Evolutionary conservation across 2,888 invertebrate species (phyloP).

Genomic region (Pseudolycoriella hygida): DNA sequence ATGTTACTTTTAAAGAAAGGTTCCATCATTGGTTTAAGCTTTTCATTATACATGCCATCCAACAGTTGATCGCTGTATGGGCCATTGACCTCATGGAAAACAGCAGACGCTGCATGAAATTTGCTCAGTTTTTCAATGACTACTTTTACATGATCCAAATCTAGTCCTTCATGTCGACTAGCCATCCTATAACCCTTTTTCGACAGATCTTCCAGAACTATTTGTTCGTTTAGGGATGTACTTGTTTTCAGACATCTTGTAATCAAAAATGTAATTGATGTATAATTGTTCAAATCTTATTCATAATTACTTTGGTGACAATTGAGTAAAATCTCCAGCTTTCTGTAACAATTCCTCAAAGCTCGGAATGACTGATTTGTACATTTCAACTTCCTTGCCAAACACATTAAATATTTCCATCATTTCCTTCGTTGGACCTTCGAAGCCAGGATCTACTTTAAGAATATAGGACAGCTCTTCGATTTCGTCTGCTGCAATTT

Average conservation of each 20-base stretch:
- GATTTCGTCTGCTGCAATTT: not conserved
- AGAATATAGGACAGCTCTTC: not conserved
- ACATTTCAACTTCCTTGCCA: not conserved
- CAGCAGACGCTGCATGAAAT: constrained; percentile 1
- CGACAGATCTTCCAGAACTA: not conserved
- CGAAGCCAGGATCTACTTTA: not conserved
- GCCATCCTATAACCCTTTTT: not conserved
- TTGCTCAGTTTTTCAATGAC: not conserved
- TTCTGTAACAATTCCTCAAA: not conserved
- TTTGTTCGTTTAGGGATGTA: not conserved
- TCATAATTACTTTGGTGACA: not conserved
- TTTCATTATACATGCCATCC: not conserved
- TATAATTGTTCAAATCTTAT: too few relatives aligned
- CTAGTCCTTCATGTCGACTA: not conserved
- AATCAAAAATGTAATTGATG: too few relatives aligned
- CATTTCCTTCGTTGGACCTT: not conserved
- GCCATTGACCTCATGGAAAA: too few relatives aligned
- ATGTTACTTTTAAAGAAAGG: too few relatives aligned
- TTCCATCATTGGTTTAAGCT: not conserved
- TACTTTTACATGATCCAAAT: not conserved
- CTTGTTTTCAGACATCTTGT: not conserved
- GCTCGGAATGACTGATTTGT: not conserved
- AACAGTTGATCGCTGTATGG: not conserved
- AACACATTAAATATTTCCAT: not conserved
- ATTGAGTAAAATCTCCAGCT: not conserved